Evolutionary conservation across 2,797 vertebrate genomes (phyloP), one percentile per base, ranked within the genome.

Genomic region (Sebastes baramenuke): DNA sequence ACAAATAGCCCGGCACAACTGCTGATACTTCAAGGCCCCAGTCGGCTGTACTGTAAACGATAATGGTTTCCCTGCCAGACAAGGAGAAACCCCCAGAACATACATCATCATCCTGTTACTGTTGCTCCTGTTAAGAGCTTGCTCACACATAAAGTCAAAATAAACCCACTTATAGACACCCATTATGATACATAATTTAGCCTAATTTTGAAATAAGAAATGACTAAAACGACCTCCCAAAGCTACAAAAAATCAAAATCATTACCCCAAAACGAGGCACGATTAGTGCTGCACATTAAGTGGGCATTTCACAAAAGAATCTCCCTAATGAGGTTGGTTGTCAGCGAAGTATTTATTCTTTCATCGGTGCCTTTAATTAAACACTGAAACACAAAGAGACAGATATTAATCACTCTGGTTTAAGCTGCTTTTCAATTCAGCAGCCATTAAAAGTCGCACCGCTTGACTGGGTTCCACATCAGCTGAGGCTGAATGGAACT

Each of bases 321-420:
- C 58, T 64, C 42, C 60, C 38, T 84, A 86, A 89, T 84, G 74
- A 87, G 84, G 58, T 80, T 84, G 77, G 79, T 70, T 88, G 86
- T 84, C 76, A 67, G 9, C 56, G 27, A 70, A 69, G 42, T 70
- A 78, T 83, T 81, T 81, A 61, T 69, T 60, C 62, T 82, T 81
- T 71, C 80, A 87, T 92, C 60, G 58, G 72, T 83, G 65, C 72
- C 72, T 88, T 91, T 92, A 90, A 91, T 93, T 92, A 93, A 92
- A 93, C 75, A 79, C n/a, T 66, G 74, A 80, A 87, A 90, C 83
- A 84, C 74, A 87, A 86, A 84, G 75, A 85, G 68, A 89, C 52
- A 72, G 71, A 90, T 87, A 91, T 83, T 38, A 80, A 89, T 90
- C 83, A 72, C 58, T 73, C 20, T 27, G 67, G 67, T 80, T 89